Conservation (phyloP, 1,140 invertebrate genomes). For the Andricus grossulariae region DNA sequence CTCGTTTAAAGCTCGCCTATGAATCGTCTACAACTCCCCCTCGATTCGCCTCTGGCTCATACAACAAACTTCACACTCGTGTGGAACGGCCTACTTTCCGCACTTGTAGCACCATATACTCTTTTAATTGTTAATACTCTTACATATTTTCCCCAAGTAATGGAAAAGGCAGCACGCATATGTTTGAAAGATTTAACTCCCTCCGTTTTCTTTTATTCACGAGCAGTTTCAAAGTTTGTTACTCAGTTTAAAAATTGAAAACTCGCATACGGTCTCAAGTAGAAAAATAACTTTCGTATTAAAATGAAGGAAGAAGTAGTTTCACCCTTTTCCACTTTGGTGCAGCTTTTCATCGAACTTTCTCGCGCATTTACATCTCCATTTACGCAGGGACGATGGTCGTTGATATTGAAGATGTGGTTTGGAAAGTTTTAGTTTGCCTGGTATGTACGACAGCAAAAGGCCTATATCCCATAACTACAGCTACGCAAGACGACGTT, state of each 20-base stretch:
- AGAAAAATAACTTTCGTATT: conserved; percentile 31
- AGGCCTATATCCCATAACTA: conserved; percentile 36
- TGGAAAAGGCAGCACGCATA: neutral
- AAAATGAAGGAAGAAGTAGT: conserved; percentile 21
- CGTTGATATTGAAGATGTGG: conserved; percentile 55
- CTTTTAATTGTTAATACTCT: no score
- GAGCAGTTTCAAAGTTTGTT: conserved; percentile 2
- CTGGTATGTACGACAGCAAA: conserved; percentile 20
- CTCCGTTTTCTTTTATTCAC: neutral
- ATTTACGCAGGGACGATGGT: conserved; percentile 45
- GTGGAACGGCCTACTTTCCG: no score
- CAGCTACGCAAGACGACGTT: conserved; percentile 34
- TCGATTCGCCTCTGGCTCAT: no score
- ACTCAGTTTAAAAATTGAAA: conserved; percentile 5
- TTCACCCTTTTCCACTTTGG: conserved; percentile 1
- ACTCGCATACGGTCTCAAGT: conserved; percentile 8
- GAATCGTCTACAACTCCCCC: no score
- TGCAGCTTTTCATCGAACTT: conserved; percentile 10
- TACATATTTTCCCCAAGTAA: no score
- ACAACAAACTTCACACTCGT: no score
- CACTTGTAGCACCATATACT: no score
- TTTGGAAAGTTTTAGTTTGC: conserved; percentile 52
- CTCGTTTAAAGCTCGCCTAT: no score
- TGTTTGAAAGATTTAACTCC: neutral
- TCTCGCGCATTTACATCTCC: conserved; percentile 52